phyloP scores from a whole-genome alignment of 2,113 vertebrate species.

The Gymnorhina tibicen region DNA sequence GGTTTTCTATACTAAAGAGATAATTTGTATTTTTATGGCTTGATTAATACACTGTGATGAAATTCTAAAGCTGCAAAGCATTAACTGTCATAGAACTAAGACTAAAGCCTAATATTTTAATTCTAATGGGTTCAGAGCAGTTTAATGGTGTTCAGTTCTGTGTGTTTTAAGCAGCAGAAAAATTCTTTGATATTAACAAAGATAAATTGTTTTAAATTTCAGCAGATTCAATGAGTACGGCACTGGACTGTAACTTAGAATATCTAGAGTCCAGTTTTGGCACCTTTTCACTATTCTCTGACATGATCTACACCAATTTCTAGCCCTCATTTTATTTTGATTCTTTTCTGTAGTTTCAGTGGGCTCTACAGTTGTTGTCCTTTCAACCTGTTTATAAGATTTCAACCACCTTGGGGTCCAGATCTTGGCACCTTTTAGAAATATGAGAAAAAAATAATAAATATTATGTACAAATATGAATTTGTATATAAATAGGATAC shows the following conservation, averaged over 20 bases:
- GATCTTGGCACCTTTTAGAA: neutral
- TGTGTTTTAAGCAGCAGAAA: neutral
- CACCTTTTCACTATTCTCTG: neutral
- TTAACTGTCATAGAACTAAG: neutral
- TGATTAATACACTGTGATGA: constrained; percentile 30
- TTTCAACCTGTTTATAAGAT: neutral
- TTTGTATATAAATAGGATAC: neutral
- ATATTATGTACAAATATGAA: neutral
- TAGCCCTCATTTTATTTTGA: neutral
- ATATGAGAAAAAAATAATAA: neutral
- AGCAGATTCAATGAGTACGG: neutral
- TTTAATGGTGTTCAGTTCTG: neutral
- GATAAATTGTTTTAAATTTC: neutral
- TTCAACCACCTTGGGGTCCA: neutral
- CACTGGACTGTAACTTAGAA: neutral
- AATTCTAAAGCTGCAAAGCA: neutral
- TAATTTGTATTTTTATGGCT: constrained; percentile 22
- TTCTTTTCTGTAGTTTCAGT: neutral
- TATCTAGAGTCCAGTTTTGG: neutral
- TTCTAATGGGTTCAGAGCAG: neutral
- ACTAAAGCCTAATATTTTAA: constrained; percentile 16
- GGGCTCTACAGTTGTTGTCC: neutral
- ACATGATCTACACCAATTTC: neutral
- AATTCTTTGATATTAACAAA: neutral
- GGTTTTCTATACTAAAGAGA: neutral